Evolutionary conservation across 2,113 vertebrate species (phyloP).

Genomic region (Accipiter virgatus): DNA sequence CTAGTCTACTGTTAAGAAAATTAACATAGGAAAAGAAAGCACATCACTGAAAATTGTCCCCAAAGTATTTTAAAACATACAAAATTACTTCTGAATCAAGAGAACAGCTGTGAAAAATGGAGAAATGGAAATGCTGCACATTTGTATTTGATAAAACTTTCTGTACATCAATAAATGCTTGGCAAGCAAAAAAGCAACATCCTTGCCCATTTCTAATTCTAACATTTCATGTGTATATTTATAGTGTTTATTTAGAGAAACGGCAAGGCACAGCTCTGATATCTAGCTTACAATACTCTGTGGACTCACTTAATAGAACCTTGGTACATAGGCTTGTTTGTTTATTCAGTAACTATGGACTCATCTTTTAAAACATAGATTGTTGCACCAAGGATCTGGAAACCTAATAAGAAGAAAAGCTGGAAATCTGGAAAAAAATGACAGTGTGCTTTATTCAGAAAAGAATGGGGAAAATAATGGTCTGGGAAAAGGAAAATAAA

Average conservation of each 20-base stretch:
- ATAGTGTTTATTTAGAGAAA: background rate
- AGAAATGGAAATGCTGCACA: background rate
- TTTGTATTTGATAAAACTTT: background rate
- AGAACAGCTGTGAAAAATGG: background rate
- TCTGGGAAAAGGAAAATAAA: background rate
- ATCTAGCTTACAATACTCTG: background rate
- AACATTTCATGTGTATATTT: background rate
- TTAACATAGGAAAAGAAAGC: background rate
- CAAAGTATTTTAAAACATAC: background rate
- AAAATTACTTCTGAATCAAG: background rate
- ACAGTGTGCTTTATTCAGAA: background rate
- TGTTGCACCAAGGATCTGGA: background rate
- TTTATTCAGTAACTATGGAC: background rate
- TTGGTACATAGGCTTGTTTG: background rate
- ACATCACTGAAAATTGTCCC: background rate
- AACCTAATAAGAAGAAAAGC: background rate
- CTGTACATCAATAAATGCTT: background rate
- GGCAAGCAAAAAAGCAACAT: background rate
- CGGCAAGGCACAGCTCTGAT: background rate
- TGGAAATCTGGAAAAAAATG: background rate
- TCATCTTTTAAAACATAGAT: background rate
- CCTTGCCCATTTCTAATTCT: background rate
- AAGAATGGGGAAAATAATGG: background rate
- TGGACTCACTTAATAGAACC: background rate
- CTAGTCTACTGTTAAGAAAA: background rate